Conservation (phyloP, 2,113 vertebrate species). For the Glaucidium brasilianum region DNA sequence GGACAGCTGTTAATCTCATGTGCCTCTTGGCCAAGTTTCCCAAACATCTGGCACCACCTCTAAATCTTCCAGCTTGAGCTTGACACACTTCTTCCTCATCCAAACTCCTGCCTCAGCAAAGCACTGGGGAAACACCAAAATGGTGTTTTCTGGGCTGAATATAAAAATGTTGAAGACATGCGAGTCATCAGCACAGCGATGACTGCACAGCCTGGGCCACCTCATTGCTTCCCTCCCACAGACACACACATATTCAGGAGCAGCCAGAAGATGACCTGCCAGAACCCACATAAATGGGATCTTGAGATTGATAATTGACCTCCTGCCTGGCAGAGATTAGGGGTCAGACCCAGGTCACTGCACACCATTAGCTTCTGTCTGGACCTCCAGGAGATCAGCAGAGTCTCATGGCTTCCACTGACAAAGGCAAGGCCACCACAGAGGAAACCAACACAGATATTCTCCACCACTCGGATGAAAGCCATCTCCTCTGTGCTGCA, state of each 20-base stretch:
- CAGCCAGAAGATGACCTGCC: neutral
- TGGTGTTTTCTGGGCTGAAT: neutral
- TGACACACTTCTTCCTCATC: slow-evolving; percentile 39
- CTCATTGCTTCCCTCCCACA: neutral
- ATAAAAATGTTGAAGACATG: neutral
- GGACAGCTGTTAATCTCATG: slow-evolving; percentile 36
- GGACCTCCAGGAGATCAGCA: neutral
- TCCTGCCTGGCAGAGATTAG: neutral
- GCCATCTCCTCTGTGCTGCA: neutral
- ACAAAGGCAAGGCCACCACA: neutral
- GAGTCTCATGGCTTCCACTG: neutral
- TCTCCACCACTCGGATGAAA: neutral
- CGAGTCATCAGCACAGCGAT: neutral
- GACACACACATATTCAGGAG: neutral
- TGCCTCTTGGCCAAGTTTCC: slow-evolving; percentile 7
- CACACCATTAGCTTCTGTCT: neutral
- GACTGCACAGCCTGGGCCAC: neutral
- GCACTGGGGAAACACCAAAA: slow-evolving; percentile 50
- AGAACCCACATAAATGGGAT: neutral
- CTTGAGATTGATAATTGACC: neutral
- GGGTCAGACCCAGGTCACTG: neutral
- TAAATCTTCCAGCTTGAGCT: slow-evolving; percentile 6
- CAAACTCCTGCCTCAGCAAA: slow-evolving; percentile 56
- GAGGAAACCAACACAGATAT: neutral
- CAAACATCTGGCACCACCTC: slow-evolving; percentile 39